phyloP scores from a whole-genome alignment of 2,797 vertebrate species.

The Pitangus sulphuratus region DNA sequence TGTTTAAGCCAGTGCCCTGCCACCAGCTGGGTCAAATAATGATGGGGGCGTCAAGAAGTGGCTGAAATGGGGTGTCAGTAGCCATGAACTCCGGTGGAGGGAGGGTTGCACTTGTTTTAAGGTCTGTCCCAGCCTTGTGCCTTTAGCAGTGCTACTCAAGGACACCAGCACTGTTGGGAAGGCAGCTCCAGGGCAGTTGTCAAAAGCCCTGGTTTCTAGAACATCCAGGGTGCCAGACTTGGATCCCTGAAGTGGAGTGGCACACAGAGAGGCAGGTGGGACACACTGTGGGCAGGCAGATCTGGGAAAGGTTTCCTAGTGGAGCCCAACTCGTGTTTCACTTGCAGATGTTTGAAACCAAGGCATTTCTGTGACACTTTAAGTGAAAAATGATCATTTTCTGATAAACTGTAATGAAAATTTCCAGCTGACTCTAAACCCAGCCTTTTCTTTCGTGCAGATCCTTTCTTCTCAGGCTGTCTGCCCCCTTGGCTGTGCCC shows the following conservation, averaged over 20 bases:
- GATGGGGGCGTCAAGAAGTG: background rate
- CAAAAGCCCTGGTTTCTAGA: background rate
- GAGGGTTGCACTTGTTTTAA: background rate
- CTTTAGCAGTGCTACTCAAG: background rate
- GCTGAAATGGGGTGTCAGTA: background rate
- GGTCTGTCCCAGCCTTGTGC: background rate
- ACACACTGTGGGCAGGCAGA: background rate
- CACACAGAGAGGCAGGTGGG: background rate
- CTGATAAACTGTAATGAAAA: background rate
- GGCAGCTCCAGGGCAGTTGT: background rate
- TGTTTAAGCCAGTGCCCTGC: background rate
- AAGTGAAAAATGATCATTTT: background rate
- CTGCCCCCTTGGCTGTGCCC: background rate
- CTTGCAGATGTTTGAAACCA: background rate
- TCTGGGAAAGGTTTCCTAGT: background rate
- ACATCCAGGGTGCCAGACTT: background rate
- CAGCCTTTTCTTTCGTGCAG: background rate
- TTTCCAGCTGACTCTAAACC: background rate
- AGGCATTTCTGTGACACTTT: background rate
- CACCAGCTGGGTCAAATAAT: background rate
- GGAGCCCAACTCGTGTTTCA: background rate
- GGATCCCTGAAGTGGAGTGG: background rate
- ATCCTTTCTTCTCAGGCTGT: background rate
- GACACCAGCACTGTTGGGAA: background rate
- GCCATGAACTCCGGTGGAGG: background rate